Conservation (phyloP, 2,113 vertebrate genomes). For the Porphyrio hochstetteri region DNA sequence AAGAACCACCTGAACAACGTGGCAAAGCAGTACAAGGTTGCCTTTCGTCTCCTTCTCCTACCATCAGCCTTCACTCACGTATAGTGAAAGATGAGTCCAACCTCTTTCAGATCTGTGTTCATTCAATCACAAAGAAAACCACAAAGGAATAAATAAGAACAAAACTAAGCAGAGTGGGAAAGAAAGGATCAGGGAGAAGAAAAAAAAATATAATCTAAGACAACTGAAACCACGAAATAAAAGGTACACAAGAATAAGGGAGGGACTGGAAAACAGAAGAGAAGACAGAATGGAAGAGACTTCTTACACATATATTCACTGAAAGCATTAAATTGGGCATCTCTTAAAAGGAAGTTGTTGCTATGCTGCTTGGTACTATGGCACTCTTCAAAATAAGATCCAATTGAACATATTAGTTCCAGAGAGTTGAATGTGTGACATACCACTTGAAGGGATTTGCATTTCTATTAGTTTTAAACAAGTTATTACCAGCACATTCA, state of each 20-base stretch:
- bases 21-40: background rate
- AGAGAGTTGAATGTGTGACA: background rate
- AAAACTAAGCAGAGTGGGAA: background rate
- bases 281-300: background rate
- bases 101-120: background rate
- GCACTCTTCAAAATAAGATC: background rate
- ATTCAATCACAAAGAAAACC: background rate
- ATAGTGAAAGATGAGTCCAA: background rate
- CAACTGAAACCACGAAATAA: background rate
- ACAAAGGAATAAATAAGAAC: background rate
- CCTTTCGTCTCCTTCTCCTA: background rate
- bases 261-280: background rate
- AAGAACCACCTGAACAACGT: background rate
- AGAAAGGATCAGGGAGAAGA: background rate
- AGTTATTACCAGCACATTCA: background rate
- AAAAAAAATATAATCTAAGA: background rate
- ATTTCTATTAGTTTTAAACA: conserved; percentile 5
- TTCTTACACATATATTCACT: background rate
- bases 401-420: background rate
- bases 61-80: background rate
- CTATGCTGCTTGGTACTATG: background rate
- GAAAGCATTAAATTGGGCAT: background rate
- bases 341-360: background rate
- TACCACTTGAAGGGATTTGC: background rate
- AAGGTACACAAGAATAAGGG: background rate